These are phyloP conservation scores for Rotaria sp. DNA, from an alignment of 2,888 invertebrate species.

Conservation along the genomic window DNA sequence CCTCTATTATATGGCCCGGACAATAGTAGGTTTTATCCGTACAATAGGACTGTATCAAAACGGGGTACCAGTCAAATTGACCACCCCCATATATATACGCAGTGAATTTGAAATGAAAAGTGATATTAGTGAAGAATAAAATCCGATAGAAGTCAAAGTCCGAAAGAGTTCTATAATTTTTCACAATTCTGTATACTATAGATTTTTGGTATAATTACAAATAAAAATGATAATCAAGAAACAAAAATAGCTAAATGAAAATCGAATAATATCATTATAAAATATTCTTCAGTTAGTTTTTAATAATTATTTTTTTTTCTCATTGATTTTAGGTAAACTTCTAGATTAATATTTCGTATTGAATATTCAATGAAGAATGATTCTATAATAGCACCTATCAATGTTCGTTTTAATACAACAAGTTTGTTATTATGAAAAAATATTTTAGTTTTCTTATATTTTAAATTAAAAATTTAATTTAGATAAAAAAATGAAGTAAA, in stretches of 20 bases:
- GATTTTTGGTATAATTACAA: no score
- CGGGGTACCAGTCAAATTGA: no score
- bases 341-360: not conserved
- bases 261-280: not conserved
- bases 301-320: not conserved
- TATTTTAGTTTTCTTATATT: not conserved
- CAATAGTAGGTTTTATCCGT: no score
- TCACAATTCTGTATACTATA: no score
- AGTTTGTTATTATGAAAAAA: not conserved
- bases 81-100: no score
- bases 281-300: not conserved
- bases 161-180: no score
- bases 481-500: not conserved
- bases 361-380: not conserved
- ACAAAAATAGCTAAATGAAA: not conserved
- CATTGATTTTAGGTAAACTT: not conserved
- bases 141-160: no score
- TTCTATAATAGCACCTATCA: not conserved
- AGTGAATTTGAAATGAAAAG: no score
- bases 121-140: no score
- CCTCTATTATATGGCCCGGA: no score
- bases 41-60: no score
- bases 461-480: not conserved
- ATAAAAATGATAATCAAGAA: not conserved
- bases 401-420: not conserved